These are phyloP conservation scores for Penaeus monodon DNA, from an alignment of 2,888 invertebrate genomes.

Conservation along the genomic window DNA sequence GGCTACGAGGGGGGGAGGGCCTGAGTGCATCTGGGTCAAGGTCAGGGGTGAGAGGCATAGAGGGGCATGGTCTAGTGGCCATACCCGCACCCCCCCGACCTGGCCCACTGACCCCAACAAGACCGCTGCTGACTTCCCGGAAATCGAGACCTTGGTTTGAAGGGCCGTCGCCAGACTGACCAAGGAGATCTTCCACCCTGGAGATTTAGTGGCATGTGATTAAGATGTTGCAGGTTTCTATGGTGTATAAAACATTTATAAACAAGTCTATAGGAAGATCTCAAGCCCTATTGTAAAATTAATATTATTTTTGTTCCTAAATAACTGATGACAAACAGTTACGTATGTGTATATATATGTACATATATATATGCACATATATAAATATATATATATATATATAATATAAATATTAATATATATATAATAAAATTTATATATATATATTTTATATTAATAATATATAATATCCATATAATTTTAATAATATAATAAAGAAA, in stretches of 20 bases:
- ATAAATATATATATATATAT: no score
- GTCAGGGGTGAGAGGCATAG: constrained; percentile 62
- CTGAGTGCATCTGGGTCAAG: constrained; percentile 50
- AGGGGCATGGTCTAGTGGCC: constrained; percentile 53
- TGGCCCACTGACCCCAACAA: constrained; percentile 39
- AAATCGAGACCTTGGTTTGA: constrained; percentile 60
- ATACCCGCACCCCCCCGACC: constrained; percentile 46
- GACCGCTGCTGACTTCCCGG: constrained; percentile 52
- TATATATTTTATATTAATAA: no score
- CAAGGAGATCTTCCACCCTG: constrained; percentile 62
- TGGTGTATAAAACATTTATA: not conserved
- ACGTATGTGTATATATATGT: no score
- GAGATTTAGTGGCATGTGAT: not conserved
- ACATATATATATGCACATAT: no score
- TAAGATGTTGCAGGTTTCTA: not conserved
- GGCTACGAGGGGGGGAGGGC: constrained; percentile 63
- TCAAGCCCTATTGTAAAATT: no score
- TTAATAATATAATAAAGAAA: no score
- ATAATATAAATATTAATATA: no score
- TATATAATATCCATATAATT: no score
- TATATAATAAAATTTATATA: no score
- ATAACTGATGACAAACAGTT: no score
- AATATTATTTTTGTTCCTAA: no score
- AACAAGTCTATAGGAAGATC: no score
- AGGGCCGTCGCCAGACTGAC: constrained; percentile 38